A percentile compares a stretch with the other conserved stretches of the same genome.
These are phyloP conservation scores for Piprites chloris DNA, from an alignment of 2,113 vertebrate species.

Conservation along the genomic window DNA sequence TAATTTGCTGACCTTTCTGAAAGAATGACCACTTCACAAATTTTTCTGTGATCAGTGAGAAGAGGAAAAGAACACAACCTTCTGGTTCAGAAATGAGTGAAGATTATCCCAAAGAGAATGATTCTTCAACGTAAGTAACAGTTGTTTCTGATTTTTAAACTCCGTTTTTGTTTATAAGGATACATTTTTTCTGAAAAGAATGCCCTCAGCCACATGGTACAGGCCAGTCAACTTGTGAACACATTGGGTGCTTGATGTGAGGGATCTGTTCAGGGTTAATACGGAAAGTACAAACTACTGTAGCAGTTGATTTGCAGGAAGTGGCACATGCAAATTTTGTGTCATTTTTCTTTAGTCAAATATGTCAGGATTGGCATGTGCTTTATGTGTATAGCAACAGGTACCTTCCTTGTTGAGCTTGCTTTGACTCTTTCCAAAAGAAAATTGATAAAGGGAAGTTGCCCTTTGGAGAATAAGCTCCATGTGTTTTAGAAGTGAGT, in stretches of 20 bases:
- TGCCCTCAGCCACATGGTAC: background rate
- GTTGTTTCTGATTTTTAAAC: background rate
- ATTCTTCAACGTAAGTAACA: conserved; percentile 89
- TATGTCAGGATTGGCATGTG: background rate
- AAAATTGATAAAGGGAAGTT: background rate
- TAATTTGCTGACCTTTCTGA: background rate
- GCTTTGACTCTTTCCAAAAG: background rate
- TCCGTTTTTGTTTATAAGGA: background rate
- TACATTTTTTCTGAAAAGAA: background rate
- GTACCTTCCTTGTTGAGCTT: background rate
- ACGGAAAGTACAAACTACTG: background rate
- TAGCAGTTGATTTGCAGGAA: background rate
- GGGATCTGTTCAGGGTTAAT: background rate
- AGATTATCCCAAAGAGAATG: conserved; percentile 98
- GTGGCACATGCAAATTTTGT: background rate
- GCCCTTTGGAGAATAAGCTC: background rate
- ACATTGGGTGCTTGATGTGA: background rate
- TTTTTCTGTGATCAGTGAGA: conserved; percentile 79
- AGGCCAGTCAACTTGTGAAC: background rate
- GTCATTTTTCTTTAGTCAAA: background rate
- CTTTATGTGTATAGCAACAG: background rate
- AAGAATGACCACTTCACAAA: background rate
- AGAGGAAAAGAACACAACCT: conserved; percentile 85
- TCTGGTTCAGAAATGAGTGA: conserved; percentile 86
- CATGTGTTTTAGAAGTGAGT: background rate